Percentiles rank a stretch among this genome's conserved stretches.
These are phyloP conservation scores for Leptinotarsa juncta DNA, from an alignment of 2,888 invertebrate genomes.

Conservation along the genomic window DNA sequence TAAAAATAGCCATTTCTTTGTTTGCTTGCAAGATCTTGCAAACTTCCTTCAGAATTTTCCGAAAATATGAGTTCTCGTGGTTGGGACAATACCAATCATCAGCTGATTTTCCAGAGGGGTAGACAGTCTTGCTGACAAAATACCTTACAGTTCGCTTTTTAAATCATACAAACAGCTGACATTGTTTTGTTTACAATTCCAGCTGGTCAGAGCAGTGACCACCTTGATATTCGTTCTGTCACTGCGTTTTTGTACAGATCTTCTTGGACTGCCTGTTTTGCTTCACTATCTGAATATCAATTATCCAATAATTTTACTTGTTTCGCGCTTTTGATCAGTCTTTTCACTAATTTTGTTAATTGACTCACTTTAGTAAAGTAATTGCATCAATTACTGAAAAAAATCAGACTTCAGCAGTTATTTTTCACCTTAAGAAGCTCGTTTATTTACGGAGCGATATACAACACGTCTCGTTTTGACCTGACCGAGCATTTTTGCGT, in stretches of 20 bases:
- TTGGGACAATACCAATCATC: not conserved
- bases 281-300: not conserved
- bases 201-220: not conserved
- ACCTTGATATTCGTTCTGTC: constrained; percentile 17
- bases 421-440: constrained; percentile 1
- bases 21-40: too few relatives aligned
- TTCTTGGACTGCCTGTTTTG: not conserved
- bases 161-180: too few relatives aligned
- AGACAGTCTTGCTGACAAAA: not conserved
- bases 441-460: not conserved
- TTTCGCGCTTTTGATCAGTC: not conserved
- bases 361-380: constrained; percentile 4
- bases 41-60: too few relatives aligned
- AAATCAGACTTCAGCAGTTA: not conserved
- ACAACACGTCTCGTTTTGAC: not conserved
- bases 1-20: too few relatives aligned
- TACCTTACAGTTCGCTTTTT: too few relatives aligned
- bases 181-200: constrained; percentile 6
- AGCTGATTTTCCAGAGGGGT: not conserved
- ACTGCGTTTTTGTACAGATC: constrained; percentile 20
- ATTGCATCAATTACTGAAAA: constrained; percentile 10
- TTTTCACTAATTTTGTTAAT: constrained; percentile 5
- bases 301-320: constrained; percentile 18
- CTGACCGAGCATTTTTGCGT: too few relatives aligned
- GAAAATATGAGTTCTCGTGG: too few relatives aligned